These are phyloP conservation scores for Scomberomorus guttatus DNA, from an alignment of 2,797 vertebrate genomes.

Conservation along the genomic window DNA sequence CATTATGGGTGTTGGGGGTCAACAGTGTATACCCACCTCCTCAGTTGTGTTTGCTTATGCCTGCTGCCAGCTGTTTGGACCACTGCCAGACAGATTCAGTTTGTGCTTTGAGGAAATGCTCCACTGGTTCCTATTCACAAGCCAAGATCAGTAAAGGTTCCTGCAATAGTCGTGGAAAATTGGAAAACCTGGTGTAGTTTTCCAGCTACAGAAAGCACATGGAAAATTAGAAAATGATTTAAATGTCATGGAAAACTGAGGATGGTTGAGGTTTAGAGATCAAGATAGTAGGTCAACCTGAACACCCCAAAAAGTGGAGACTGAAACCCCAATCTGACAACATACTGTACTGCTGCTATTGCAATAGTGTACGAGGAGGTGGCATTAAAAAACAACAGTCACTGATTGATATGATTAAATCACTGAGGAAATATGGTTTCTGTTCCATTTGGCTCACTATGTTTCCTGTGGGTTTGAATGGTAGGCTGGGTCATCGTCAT, in stretches of 20 bases:
- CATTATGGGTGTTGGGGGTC: constrained; percentile 37
- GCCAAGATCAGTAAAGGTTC: not conserved
- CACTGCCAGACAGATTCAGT: constrained; percentile 3
- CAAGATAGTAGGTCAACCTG: not conserved
- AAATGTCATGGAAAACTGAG: not conserved
- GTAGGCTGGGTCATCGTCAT: too few relatives aligned
- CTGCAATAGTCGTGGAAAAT: not conserved
- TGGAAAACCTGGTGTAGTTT: not conserved
- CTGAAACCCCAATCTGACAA: not conserved
- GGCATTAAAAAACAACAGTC: not conserved
- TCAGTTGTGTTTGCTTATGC: constrained; percentile 44
- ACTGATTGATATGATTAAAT: too few relatives aligned
- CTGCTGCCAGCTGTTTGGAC: constrained; percentile 38
- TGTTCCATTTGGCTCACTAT: not conserved
- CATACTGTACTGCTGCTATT: too few relatives aligned
- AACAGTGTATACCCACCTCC: constrained; percentile 32
- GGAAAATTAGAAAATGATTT: not conserved
- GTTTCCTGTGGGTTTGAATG: not conserved
- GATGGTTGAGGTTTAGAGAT: not conserved
- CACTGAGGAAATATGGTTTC: not conserved
- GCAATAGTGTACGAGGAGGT: not conserved
- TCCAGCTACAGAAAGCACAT: not conserved
- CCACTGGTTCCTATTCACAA: not conserved
- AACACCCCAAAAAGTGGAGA: not conserved
- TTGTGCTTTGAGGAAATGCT: constrained; percentile 4